Percentiles rank a stretch among this genome's conserved stretches.
Evolutionary conservation across 2,888 invertebrate genomes (phyloP).

Genomic region (Synanthedon formicaeformis): DNA sequence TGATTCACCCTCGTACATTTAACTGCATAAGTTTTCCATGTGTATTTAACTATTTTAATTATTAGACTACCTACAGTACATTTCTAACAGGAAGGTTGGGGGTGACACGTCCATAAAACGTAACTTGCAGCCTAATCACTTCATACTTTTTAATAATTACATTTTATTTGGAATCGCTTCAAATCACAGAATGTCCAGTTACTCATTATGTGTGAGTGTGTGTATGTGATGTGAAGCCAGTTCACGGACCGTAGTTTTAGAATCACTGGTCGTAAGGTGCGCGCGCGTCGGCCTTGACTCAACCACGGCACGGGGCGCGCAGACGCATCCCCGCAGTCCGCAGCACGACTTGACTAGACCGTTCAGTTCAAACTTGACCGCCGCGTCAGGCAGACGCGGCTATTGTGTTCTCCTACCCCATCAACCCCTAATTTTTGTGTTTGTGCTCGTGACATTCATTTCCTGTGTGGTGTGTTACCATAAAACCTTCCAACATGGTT

Average conservation of each 20-base stretch:
- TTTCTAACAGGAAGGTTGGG: too few species aligned
- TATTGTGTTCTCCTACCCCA: slow-evolving; percentile 28
- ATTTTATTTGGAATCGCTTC: too few species aligned
- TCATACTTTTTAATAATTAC: too few species aligned
- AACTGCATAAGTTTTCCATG: too few species aligned
- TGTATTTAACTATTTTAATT: too few species aligned
- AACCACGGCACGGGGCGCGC: slow-evolving; percentile 26
- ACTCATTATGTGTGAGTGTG: too few species aligned
- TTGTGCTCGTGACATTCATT: slow-evolving; percentile 39
- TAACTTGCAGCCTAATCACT: too few species aligned
- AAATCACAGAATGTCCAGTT: too few species aligned
- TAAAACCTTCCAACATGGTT: slow-evolving; percentile 52
- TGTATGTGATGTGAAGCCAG: background rate
- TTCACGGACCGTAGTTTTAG: background rate
- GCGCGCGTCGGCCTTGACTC: slow-evolving; percentile 2
- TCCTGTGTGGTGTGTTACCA: slow-evolving; percentile 32
- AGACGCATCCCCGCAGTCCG: slow-evolving; percentile 18
- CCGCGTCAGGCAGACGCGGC: slow-evolving; percentile 67
- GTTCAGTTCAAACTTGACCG: slow-evolving; percentile 63
- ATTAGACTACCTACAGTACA: too few species aligned
- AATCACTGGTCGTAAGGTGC: background rate
- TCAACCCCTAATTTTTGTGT: slow-evolving; percentile 20
- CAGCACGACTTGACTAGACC: slow-evolving; percentile 16
- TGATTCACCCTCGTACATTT: too few species aligned
- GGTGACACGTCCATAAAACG: too few species aligned